These are phyloP conservation scores for Plotosus lineatus DNA, from an alignment of 2,113 vertebrate species.

Conservation along the genomic window DNA sequence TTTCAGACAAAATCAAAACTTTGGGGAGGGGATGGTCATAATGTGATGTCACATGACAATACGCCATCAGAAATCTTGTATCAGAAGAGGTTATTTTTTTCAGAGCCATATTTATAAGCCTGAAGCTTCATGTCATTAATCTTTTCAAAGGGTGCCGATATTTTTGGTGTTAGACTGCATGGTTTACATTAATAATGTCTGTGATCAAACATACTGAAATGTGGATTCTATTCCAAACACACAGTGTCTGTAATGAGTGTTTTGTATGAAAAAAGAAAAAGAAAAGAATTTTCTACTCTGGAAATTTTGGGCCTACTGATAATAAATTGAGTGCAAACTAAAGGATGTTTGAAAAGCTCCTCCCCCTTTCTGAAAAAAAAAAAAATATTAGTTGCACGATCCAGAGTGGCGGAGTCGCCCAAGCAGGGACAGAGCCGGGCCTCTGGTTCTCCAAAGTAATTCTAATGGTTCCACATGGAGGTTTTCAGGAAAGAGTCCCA, in stretches of 20 bases:
- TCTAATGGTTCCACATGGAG: slow-evolving; percentile 64
- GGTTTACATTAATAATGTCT: background rate
- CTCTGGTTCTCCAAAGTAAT: slow-evolving; percentile 71
- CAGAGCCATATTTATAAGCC: too few species aligned
- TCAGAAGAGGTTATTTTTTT: too few species aligned
- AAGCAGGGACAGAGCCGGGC: slow-evolving; percentile 58
- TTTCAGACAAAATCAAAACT: too few species aligned
- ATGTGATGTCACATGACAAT: too few species aligned
- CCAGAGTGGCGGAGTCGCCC: slow-evolving; percentile 50
- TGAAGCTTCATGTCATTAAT: background rate
- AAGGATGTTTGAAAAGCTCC: background rate
- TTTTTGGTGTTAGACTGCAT: background rate
- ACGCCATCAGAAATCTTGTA: too few species aligned
- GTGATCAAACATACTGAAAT: too few species aligned
- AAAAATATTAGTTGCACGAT: slow-evolving; percentile 70
- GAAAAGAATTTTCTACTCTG: background rate
- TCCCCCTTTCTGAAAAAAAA: too few species aligned
- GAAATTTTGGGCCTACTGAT: background rate
- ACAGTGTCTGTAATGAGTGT: too few species aligned
- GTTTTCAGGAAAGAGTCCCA: slow-evolving; percentile 64
- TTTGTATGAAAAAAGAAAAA: background rate
- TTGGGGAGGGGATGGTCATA: too few species aligned
- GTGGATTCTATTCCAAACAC: too few species aligned
- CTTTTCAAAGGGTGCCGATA: background rate
- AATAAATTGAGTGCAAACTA: background rate